Conservation (phyloP, 2,113 vertebrate species). For the Odobenus rosmarus region DNA sequence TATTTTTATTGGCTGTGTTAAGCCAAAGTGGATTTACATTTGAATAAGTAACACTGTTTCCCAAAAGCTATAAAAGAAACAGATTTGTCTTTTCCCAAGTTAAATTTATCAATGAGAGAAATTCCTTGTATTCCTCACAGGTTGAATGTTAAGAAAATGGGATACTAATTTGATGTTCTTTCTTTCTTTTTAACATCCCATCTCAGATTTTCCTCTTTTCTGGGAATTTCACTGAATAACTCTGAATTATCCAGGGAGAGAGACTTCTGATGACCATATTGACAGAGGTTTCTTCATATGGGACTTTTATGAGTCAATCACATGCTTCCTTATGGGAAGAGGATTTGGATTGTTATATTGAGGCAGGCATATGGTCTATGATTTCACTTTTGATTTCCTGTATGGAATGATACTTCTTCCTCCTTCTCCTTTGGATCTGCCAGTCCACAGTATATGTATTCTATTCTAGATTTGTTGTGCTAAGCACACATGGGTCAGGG, state of each 20-base stretch:
- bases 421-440: not conserved
- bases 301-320: not conserved
- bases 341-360: not conserved
- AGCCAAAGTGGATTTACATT: not conserved
- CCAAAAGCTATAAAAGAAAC: constrained; percentile 29
- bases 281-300: not conserved
- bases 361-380: not conserved
- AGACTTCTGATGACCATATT: not conserved
- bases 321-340: not conserved
- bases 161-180: not conserved
- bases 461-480: not conserved
- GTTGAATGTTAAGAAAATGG: not conserved
- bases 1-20: not conserved
- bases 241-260: not conserved
- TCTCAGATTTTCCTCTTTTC: not conserved
- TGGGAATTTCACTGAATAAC: not conserved
- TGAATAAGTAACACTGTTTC: not conserved
- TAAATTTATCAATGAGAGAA: not conserved
- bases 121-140: not conserved
- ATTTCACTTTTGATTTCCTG: constrained; percentile 45
- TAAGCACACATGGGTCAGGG: not conserved
- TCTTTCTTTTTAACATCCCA: not conserved
- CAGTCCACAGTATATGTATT: not conserved
- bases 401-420: not conserved
- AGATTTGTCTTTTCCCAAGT: not conserved